These are phyloP conservation scores for Brachionus manjavacas DNA, from an alignment of 1,140 invertebrate genomes.

Conservation along the genomic window DNA sequence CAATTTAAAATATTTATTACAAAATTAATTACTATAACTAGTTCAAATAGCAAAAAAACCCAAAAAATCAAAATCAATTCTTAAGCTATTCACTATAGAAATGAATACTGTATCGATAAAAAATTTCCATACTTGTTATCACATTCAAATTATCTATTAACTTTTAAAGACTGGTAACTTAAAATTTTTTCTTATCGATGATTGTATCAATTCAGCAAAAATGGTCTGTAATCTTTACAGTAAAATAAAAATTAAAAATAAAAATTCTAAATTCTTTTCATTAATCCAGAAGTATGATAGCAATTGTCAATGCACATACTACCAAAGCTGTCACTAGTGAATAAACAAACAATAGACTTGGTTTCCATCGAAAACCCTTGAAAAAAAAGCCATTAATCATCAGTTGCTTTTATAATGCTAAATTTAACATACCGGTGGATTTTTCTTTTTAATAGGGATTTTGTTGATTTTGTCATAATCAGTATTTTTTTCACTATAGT, in stretches of 20 bases:
- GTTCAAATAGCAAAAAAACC: background rate
- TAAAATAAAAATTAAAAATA: background rate
- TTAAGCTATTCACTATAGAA: background rate
- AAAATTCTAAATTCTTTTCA: too few species aligned
- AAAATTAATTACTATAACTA: background rate
- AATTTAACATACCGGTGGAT: background rate
- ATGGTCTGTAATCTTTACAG: background rate
- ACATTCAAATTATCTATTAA: background rate
- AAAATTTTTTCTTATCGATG: background rate
- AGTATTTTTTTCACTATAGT: slow-evolving; percentile 39
- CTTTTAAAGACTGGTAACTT: background rate
- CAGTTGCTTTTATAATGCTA: background rate
- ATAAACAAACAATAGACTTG: slow-evolving; percentile 28
- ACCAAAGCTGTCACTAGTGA: slow-evolving; percentile 30
- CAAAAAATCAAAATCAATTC: background rate
- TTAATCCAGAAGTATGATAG: slow-evolving; percentile 26
- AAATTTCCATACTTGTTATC: background rate
- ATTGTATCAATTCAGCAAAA: background rate
- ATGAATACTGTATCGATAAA: background rate
- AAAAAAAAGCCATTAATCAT: background rate
- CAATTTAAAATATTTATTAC: background rate
- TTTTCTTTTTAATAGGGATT: slow-evolving; percentile 33
- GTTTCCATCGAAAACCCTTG: slow-evolving; percentile 38
- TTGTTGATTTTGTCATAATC: slow-evolving; percentile 41
- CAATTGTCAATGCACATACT: slow-evolving; percentile 20